These are phyloP conservation scores for Sminthurinus signatus DNA, from an alignment of 1,140 invertebrate species.

Conservation along the genomic window DNA sequence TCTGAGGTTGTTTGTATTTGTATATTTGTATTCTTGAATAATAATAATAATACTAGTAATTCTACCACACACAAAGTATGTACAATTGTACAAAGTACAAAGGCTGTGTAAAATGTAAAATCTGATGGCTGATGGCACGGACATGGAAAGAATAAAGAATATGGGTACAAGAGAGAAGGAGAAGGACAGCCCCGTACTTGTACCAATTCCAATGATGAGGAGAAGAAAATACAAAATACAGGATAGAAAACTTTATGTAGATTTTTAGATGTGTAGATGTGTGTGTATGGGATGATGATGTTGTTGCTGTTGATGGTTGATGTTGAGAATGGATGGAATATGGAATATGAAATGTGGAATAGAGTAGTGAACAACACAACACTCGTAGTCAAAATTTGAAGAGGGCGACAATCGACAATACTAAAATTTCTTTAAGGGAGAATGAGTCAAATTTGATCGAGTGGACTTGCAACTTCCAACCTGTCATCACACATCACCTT, in stretches of 20 bases:
- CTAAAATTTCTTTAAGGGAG: conserved; percentile 11
- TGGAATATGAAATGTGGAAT: background rate
- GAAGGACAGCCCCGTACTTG: too few species aligned
- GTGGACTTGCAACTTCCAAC: conserved; percentile 21
- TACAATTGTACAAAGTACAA: background rate
- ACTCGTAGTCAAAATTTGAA: conserved; percentile 1
- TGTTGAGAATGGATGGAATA: background rate
- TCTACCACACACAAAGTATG: conserved; percentile 1
- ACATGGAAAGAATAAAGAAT: background rate
- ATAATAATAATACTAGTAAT: too few species aligned
- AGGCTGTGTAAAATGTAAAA: too few species aligned
- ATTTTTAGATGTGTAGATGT: too few species aligned
- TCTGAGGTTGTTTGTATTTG: too few species aligned
- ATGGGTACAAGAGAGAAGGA: too few species aligned
- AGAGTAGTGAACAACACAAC: background rate
- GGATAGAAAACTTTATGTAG: too few species aligned
- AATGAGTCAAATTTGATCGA: conserved; percentile 21
- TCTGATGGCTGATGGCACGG: background rate
- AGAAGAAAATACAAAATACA: too few species aligned
- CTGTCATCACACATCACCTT: conserved; percentile 23
- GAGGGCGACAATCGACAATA: conserved; percentile 15
- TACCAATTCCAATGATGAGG: too few species aligned
- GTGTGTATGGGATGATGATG: background rate
- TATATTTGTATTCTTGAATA: too few species aligned
- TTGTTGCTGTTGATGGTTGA: background rate